Evolutionary conservation across 2,888 invertebrate species (phyloP).

Genomic region (Polydrusus tereticollis): DNA sequence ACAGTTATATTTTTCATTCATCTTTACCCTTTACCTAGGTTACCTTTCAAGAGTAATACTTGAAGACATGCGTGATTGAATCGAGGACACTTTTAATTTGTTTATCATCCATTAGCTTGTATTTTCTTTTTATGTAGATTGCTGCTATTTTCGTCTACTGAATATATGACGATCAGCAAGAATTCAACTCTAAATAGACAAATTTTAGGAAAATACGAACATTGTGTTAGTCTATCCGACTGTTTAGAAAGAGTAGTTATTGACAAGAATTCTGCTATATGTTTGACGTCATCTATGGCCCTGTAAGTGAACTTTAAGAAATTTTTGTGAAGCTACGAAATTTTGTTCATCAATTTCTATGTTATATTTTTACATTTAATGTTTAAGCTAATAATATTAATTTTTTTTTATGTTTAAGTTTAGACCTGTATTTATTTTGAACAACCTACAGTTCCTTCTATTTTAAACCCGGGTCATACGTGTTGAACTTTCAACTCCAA

Average conservation of each 20-base stretch:
- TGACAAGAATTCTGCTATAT: slow-evolving; percentile 28
- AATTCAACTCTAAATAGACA: neutral
- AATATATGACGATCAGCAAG: neutral
- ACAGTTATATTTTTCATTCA: too few species aligned
- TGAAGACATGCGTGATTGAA: too few species aligned
- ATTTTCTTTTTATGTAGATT: neutral
- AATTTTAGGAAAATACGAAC: slow-evolving; percentile 4
- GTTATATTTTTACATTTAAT: neutral
- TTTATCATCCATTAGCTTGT: neutral
- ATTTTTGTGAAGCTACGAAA: too few species aligned
- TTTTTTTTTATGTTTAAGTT: too few species aligned
- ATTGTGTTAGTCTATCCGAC: neutral
- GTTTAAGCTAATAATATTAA: too few species aligned
- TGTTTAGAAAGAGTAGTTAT: slow-evolving; percentile 27
- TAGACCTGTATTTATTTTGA: too few species aligned
- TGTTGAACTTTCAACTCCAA: too few species aligned
- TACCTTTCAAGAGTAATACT: too few species aligned
- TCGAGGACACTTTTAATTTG: too few species aligned
- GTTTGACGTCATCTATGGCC: slow-evolving; percentile 6
- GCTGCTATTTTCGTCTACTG: neutral
- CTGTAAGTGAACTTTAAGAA: neutral
- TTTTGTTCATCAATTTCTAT: neutral
- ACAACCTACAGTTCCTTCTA: too few species aligned
- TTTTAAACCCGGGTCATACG: too few species aligned
- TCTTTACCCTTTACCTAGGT: too few species aligned